These are phyloP conservation scores for Cirrhinus molitorella DNA, from an alignment of 2,797 vertebrate genomes.

Conservation along the genomic window DNA sequence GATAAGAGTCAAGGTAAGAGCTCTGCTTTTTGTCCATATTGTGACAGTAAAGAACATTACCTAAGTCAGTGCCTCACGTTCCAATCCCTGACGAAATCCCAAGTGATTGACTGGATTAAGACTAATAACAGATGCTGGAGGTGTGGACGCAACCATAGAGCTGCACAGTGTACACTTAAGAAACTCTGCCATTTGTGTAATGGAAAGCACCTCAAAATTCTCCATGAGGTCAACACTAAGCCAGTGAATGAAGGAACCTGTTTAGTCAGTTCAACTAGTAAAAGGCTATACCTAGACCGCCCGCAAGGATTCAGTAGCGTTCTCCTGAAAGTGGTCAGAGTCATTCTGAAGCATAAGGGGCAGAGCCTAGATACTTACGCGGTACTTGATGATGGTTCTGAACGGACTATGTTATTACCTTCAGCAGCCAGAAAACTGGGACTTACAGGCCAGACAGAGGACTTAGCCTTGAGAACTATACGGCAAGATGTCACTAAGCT, in stretches of 20 bases:
- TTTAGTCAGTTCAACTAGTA: constrained; percentile 8
- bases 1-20: neutral
- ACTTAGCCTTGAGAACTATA: neutral
- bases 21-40: constrained; percentile 25
- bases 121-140: constrained; percentile 14
- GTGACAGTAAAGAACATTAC: neutral
- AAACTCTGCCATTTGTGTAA: constrained; percentile 20
- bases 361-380: constrained; percentile 33
- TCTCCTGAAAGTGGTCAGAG: constrained; percentile 30
- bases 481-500: neutral
- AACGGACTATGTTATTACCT: neutral
- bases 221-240: neutral
- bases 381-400: neutral
- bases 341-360: neutral
- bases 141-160: neutral
- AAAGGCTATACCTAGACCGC: constrained; percentile 39
- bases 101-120: constrained; percentile 15
- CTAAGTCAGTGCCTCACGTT: constrained; percentile 10
- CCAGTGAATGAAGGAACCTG: neutral
- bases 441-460: neutral
- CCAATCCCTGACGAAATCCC: neutral
- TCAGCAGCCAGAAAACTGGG: neutral
- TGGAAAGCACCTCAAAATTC: constrained; percentile 4
- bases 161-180: constrained; percentile 20
- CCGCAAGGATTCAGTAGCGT: constrained; percentile 39